phyloP scores from a whole-genome alignment of 2,113 vertebrate species.

The Notarius lentiginosus region DNA sequence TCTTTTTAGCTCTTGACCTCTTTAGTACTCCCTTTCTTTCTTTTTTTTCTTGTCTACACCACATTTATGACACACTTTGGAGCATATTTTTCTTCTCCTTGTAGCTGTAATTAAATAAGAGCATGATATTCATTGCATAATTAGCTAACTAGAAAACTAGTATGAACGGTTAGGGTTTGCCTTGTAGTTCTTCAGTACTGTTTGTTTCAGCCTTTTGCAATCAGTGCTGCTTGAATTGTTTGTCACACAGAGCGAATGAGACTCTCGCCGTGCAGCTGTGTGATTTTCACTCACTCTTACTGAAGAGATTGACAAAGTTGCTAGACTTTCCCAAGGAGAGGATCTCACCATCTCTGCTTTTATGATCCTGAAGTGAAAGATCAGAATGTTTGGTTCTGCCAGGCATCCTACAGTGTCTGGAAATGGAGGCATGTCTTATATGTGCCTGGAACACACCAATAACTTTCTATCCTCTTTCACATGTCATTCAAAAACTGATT shows the following conservation, averaged over 20 bases:
- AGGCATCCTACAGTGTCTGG: background rate
- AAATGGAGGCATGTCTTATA: background rate
- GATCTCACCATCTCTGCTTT: background rate
- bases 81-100: background rate
- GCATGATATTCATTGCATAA: background rate
- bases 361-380: background rate
- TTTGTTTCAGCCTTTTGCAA: background rate
- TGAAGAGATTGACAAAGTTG: background rate
- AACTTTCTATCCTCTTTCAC: background rate
- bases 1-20: constrained; percentile 8
- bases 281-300: background rate
- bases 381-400: background rate
- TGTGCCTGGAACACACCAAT: background rate
- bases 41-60: background rate
- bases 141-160: background rate
- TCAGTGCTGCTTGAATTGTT: background rate
- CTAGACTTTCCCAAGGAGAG: background rate
- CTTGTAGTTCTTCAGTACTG: background rate
- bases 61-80: background rate
- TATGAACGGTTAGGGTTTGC: background rate
- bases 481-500: background rate
- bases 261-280: background rate
- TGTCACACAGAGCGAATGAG: background rate
- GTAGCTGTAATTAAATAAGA: background rate
- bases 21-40: background rate